Conservation (phyloP, 1,140 invertebrate genomes). For the Formica selysi region DNA sequence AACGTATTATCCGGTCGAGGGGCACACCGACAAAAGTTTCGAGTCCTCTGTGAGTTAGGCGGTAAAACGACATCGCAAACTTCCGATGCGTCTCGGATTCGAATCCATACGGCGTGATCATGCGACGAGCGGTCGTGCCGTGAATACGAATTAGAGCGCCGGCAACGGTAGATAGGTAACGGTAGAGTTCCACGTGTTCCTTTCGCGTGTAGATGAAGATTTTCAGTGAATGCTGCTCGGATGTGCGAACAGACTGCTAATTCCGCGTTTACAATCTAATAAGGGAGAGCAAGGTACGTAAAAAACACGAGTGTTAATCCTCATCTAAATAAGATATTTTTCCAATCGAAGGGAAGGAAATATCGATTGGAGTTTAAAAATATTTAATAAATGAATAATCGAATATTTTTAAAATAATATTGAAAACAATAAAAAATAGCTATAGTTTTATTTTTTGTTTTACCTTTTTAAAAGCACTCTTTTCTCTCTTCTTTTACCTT, state of each 20-base stretch:
- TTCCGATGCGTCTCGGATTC: conserved; percentile 61
- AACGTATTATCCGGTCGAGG: conserved; percentile 57
- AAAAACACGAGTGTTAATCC: background rate
- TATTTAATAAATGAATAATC: background rate
- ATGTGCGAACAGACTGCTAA: conserved; percentile 47
- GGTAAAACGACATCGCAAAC: conserved; percentile 53
- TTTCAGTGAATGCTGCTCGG: conserved; percentile 24
- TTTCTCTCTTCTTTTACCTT: background rate
- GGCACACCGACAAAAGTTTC: conserved; percentile 59
- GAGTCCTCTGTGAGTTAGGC: conserved; percentile 48
- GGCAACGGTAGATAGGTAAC: conserved; percentile 6
- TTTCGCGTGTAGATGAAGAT: conserved; percentile 53
- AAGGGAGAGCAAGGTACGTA: background rate
- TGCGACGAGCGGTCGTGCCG: conserved; percentile 52
- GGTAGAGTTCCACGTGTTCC: conserved; percentile 19
- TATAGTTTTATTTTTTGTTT: background rate
- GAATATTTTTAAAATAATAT: background rate
- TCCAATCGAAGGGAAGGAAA: background rate
- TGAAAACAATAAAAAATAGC: background rate
- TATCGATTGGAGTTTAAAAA: background rate
- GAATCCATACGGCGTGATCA: conserved; percentile 62
- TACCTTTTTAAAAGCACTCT: background rate
- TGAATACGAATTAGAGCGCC: conserved; percentile 55
- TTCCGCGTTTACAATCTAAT: conserved; percentile 27
- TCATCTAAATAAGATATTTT: background rate